Percentiles rank a stretch among this genome's conserved stretches.
Evolutionary conservation across 2,888 invertebrate genomes (phyloP).

Genomic region (Tetramorium bicarinatum): DNA sequence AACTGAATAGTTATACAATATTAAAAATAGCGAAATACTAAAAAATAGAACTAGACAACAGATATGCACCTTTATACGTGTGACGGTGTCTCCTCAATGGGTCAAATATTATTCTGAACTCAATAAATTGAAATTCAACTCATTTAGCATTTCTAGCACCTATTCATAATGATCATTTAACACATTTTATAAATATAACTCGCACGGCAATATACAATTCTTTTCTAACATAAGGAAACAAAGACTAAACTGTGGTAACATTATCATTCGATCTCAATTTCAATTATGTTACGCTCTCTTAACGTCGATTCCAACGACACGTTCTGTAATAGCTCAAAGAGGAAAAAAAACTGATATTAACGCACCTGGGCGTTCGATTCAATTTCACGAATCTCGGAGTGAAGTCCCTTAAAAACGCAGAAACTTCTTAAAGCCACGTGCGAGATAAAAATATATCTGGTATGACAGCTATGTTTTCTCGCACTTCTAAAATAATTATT

Average conservation of each 20-base stretch:
- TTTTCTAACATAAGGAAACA: conserved; percentile 31
- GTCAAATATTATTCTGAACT: conserved; percentile 27
- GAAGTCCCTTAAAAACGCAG: not conserved
- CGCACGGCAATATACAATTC: conserved; percentile 32
- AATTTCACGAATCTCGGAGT: conserved; percentile 12
- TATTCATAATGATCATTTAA: conserved; percentile 11
- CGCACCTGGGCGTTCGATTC: not conserved
- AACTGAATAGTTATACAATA: not conserved
- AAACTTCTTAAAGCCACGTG: conserved; percentile 33
- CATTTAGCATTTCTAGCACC: conserved; percentile 20
- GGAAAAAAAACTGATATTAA: conserved; percentile 24
- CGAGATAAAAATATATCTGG: conserved; percentile 57
- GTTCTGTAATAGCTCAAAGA: conserved; percentile 13
- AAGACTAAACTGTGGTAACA: conserved; percentile 71
- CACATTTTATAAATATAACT: conserved; percentile 39
- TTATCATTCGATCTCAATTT: conserved; percentile 47
- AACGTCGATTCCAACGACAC: conserved; percentile 26
- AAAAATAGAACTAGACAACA: conserved; percentile 42
- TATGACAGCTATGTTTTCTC: conserved; percentile 43
- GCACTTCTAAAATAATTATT: conserved; percentile 33
- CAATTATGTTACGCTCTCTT: conserved; percentile 50
- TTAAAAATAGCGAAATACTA: conserved; percentile 26
- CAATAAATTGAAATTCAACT: conserved; percentile 14
- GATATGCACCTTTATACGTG: conserved; percentile 24
- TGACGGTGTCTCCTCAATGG: not conserved